A percentile compares a stretch with the other conserved stretches of the same genome.
Conservation (phyloP, 1,140 invertebrate species). For the Hyles euphorbiae region DNA sequence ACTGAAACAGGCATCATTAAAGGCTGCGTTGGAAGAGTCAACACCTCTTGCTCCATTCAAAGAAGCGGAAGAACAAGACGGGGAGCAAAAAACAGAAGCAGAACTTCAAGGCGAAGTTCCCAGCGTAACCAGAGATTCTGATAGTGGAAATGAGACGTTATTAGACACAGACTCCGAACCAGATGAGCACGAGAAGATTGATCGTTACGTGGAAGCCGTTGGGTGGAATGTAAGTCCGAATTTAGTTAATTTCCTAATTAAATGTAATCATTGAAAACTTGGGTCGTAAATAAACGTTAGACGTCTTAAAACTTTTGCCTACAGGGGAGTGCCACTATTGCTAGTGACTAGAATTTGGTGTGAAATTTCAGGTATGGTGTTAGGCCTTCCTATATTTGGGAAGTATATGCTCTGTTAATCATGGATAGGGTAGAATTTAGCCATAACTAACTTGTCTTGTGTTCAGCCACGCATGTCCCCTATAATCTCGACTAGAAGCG, state of each 20-base stretch:
- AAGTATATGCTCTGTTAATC: too few species aligned
- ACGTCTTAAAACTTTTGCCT: too few species aligned
- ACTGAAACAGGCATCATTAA: constrained; percentile 79
- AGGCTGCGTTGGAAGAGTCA: constrained; percentile 69
- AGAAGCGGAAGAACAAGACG: constrained; percentile 61
- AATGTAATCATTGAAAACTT: neutral
- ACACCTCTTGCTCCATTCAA: constrained; percentile 74
- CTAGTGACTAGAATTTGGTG: too few species aligned
- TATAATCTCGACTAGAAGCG: too few species aligned
- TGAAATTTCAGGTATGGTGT: too few species aligned
- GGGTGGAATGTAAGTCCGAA: constrained; percentile 82
- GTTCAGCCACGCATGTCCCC: too few species aligned
- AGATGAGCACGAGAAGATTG: constrained; percentile 76
- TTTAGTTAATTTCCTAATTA: neutral
- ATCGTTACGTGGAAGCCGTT: constrained; percentile 77
- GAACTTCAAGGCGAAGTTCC: constrained; percentile 38
- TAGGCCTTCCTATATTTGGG: too few species aligned
- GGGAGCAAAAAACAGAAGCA: constrained; percentile 60
- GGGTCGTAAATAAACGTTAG: neutral
- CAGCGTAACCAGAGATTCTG: constrained; percentile 68
- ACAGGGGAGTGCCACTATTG: too few species aligned
- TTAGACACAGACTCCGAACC: constrained; percentile 75
- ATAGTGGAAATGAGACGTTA: constrained; percentile 72
- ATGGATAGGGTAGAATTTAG: too few species aligned
- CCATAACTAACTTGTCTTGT: too few species aligned